Evolutionary conservation across 2,113 vertebrate species (phyloP).

Genomic region (Kryptolebias marmoratus): DNA sequence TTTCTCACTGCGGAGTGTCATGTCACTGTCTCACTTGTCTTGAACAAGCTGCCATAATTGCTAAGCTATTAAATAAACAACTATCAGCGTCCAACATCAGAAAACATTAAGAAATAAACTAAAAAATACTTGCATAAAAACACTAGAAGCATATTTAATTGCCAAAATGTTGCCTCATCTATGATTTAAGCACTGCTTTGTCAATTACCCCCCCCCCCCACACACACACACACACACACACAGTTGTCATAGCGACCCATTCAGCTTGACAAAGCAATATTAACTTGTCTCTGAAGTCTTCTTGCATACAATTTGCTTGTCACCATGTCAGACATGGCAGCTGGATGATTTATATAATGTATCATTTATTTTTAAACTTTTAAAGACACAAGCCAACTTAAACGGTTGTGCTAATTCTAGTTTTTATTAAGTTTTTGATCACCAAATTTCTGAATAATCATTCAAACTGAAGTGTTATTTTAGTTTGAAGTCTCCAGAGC

Average conservation of each 20-base stretch:
- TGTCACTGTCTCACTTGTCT: conserved; percentile 13
- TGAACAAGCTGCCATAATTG: conserved; percentile 20
- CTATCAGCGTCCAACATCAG: not conserved
- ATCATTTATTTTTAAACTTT: conserved; percentile 11
- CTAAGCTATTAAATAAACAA: conserved; percentile 14
- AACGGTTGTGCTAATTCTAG: not conserved
- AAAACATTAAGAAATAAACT: not conserved
- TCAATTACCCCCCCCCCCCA: conserved; percentile 34
- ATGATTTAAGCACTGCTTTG: conserved; percentile 29
- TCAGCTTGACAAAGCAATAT: conserved; percentile 39
- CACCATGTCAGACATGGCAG: conserved; percentile 20
- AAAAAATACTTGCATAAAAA: too few relatives aligned
- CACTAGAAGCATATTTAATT: conserved; percentile 1
- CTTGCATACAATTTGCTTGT: conserved; percentile 24
- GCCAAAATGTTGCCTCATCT: conserved; percentile 5
- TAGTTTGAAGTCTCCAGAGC: not conserved
- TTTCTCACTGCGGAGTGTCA: conserved; percentile 20
- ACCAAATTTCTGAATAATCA: too few relatives aligned
- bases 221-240: not conserved
- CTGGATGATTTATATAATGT: not conserved
- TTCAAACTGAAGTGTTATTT: too few relatives aligned
- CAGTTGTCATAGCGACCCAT: conserved; percentile 53
- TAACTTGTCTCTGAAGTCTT: conserved; percentile 30
- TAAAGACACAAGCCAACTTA: not conserved
- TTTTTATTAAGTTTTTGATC: too few relatives aligned